Percentiles rank a stretch among this genome's conserved stretches.
Conservation (phyloP, 2,113 vertebrate species). For the Bos javanicus region DNA sequence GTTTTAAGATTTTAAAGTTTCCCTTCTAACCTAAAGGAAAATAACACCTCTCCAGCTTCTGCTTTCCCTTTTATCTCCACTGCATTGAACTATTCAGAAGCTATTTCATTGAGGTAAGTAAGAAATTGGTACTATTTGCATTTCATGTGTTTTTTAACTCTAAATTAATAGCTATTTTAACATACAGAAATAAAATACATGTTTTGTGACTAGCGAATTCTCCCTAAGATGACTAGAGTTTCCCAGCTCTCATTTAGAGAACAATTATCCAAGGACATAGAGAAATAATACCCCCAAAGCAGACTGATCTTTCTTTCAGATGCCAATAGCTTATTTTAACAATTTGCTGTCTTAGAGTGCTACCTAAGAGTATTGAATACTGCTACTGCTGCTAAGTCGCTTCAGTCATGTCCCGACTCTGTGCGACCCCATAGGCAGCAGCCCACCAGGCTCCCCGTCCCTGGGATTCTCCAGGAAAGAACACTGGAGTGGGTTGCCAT, state of each 20-base stretch:
- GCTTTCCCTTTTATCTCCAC: neutral
- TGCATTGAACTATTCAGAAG: neutral
- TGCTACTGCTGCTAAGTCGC: too few relatives aligned
- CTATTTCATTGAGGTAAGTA: neutral
- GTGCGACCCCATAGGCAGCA: too few relatives aligned
- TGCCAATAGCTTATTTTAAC: neutral
- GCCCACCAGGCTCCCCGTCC: too few relatives aligned
- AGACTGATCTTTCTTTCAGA: neutral
- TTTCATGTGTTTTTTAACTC: neutral
- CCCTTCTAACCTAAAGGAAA: neutral
- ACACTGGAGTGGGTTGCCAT: too few relatives aligned
- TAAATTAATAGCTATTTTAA: constrained; percentile 24
- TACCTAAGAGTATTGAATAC: neutral
- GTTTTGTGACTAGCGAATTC: constrained; percentile 25
- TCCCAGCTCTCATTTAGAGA: neutral
- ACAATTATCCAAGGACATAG: neutral
- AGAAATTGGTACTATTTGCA: neutral
- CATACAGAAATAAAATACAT: neutral
- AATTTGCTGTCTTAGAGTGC: neutral
- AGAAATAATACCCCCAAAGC: neutral
- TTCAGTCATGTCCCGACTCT: too few relatives aligned
- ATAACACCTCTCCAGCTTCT: neutral
- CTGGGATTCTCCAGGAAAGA: too few relatives aligned
- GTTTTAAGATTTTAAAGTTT: neutral
- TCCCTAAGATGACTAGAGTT: neutral